A percentile compares a stretch with the other conserved stretches of the same genome.
These are phyloP conservation scores for Danio jaintianensis DNA, from an alignment of 2,797 vertebrate species.

Conservation along the genomic window DNA sequence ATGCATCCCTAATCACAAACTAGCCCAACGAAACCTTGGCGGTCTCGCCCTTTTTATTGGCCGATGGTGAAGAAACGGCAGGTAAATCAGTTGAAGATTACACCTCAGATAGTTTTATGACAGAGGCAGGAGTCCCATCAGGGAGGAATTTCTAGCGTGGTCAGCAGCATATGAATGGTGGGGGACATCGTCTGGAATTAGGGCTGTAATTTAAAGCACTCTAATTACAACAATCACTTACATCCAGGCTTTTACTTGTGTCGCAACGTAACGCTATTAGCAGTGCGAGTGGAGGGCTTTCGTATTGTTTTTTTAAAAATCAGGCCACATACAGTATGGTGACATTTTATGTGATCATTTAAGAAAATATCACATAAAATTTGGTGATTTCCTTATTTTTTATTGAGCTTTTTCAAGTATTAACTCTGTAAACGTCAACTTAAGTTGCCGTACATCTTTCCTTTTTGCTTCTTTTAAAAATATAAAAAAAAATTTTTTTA, in stretches of 20 bases:
- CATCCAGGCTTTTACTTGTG: constrained; percentile 60
- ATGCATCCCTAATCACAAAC: constrained; percentile 67
- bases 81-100: constrained; percentile 69
- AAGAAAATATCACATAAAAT: not conserved
- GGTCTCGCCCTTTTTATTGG: constrained; percentile 64
- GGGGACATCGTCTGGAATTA: constrained; percentile 60
- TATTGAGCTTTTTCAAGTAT: not conserved
- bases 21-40: constrained; percentile 54
- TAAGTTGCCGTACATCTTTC: too few species aligned
- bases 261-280: constrained; percentile 54
- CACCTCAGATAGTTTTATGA: constrained; percentile 65
- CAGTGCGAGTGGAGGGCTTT: constrained; percentile 42
- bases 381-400: not conserved
- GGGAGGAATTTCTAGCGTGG: constrained; percentile 62
- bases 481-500: too few species aligned
- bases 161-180: constrained; percentile 65
- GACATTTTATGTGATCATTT: constrained; percentile 37
- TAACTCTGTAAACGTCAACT: not conserved
- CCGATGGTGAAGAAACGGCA: constrained; percentile 57
- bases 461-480: too few species aligned
- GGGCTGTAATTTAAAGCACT: constrained; percentile 63
- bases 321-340: constrained; percentile 54
- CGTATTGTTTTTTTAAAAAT: constrained; percentile 23
- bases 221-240: constrained; percentile 61
- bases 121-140: constrained; percentile 62